Conservation (phyloP, 2,888 invertebrate species). For the Unio pictorum region DNA sequence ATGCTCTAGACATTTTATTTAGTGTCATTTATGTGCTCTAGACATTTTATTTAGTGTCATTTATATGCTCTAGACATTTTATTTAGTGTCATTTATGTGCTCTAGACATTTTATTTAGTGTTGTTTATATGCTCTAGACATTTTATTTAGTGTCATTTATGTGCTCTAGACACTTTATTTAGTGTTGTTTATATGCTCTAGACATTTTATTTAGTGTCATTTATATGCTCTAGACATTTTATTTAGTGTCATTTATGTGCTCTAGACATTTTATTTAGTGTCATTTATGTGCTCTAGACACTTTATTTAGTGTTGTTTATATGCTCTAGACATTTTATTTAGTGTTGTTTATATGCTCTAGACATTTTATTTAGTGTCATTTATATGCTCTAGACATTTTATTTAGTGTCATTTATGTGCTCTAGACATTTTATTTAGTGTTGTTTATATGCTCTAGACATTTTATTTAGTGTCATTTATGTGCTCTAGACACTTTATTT, state of each 20-base stretch:
- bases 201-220: slow-evolving; percentile 9
- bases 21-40: neutral
- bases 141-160: neutral
- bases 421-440: slow-evolving; percentile 7
- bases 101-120: neutral
- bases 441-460: neutral
- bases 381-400: neutral
- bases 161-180: neutral
- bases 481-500: neutral
- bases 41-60: neutral
- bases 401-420: neutral
- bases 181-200: neutral
- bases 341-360: neutral
- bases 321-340: neutral
- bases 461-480: neutral
- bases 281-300: slow-evolving; percentile 75
- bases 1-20: neutral
- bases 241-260: neutral
- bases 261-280: neutral
- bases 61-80: slow-evolving; percentile 74
- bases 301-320: neutral
- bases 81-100: neutral
- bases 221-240: neutral
- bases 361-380: neutral
- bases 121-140: neutral